Conservation (phyloP, 2,113 vertebrate species). For the Syngnathoides biaculeatus region DNA sequence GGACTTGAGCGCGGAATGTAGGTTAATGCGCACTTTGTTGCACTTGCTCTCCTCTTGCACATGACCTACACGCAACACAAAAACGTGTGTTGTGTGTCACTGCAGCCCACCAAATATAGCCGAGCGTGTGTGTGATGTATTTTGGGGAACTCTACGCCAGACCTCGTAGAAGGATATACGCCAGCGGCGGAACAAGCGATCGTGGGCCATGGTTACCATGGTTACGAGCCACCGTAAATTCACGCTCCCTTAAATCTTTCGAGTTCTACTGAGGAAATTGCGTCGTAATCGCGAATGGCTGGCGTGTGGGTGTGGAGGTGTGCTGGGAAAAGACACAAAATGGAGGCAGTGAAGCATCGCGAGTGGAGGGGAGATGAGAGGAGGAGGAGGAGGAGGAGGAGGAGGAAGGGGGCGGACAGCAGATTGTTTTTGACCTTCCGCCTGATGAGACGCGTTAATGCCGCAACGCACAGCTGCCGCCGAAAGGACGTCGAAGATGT, state of each 20-base stretch:
- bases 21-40: constrained; percentile 67
- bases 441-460: constrained; percentile 36
- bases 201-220: constrained; percentile 52
- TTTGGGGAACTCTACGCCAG: constrained; percentile 42
- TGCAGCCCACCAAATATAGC: constrained; percentile 3
- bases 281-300: neutral
- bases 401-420: constrained; percentile 24
- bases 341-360: constrained; percentile 10
- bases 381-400: constrained; percentile 30
- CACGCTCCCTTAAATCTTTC: neutral
- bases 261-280: neutral
- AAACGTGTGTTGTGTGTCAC: constrained; percentile 1
- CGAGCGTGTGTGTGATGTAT: constrained; percentile 39
- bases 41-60: constrained; percentile 40
- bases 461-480: constrained; percentile 30
- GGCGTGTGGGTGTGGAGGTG: neutral
- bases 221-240: constrained; percentile 35
- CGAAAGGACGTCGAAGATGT: neutral
- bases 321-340: neutral
- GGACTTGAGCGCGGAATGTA: constrained; percentile 44
- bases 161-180: constrained; percentile 44
- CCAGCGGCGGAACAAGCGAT: constrained; percentile 25
- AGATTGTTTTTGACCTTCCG: constrained; percentile 57
- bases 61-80: constrained; percentile 4
- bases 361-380: constrained; percentile 22